Conservation (phyloP, 2,888 invertebrate species). For the Pollenia labialis region DNA sequence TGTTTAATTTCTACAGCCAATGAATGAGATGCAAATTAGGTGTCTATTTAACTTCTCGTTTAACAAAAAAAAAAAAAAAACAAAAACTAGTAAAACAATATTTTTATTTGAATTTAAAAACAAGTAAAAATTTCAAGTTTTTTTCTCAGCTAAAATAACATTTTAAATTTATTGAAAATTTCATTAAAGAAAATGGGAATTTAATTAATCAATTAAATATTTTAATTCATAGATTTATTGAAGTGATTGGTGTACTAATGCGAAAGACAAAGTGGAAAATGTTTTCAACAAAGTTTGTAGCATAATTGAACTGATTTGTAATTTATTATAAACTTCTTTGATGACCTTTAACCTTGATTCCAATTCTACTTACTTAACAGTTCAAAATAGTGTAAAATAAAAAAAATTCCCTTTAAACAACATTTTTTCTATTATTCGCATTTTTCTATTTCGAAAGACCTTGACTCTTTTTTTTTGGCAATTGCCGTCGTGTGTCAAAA, state of each 20-base stretch:
- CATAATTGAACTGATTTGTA: too few relatives aligned
- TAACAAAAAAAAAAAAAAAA: slow-evolving; percentile 9
- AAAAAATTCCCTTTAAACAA: too few relatives aligned
- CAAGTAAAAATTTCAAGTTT: background rate
- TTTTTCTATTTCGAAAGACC: background rate
- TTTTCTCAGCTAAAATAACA: background rate
- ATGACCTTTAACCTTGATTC: too few relatives aligned
- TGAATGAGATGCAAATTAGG: slow-evolving; percentile 70
- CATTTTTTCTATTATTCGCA: background rate
- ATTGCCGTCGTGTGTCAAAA: slow-evolving; percentile 6
- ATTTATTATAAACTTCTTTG: too few relatives aligned
- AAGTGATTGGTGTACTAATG: background rate
- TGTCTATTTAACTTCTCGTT: slow-evolving; percentile 63
- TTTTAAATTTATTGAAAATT: background rate
- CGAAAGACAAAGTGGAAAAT: too few relatives aligned
- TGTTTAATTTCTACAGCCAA: slow-evolving; percentile 59
- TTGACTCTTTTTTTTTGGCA: background rate
- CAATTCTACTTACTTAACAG: too few relatives aligned
- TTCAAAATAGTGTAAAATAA: too few relatives aligned
- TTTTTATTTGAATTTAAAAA: slow-evolving; percentile 52
- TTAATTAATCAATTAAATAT: slow-evolving; percentile 29
- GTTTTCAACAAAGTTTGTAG: too few relatives aligned
- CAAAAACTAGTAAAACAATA: slow-evolving; percentile 11
- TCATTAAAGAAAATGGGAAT: slow-evolving; percentile 5
- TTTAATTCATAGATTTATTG: background rate